Conservation (phyloP, 2,888 invertebrate species). For the Anagyrus pseudococci region DNA sequence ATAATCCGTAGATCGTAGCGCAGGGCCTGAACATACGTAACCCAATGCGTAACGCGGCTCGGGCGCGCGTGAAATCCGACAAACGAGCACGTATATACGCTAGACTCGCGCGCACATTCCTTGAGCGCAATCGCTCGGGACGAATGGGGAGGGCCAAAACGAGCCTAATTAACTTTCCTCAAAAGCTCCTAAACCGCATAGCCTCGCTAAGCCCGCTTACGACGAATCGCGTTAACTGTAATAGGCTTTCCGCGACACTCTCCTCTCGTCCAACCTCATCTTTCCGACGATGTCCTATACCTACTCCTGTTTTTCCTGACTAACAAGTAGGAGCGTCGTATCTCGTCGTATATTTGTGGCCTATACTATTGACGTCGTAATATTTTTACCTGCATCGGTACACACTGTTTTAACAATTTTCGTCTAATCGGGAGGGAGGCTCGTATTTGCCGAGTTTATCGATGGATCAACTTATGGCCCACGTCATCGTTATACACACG, state of each 20-base stretch:
- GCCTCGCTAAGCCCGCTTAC: constrained; percentile 34
- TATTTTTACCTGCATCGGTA: too few relatives aligned
- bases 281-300: too few relatives aligned
- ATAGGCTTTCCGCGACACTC: constrained; percentile 23
- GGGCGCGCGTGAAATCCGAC: constrained; percentile 21
- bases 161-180: constrained; percentile 42
- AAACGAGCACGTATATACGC: constrained; percentile 19
- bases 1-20: constrained; percentile 23
- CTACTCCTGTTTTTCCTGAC: too few relatives aligned
- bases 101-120: constrained; percentile 32
- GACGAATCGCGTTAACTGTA: constrained; percentile 33
- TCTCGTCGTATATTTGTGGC: too few relatives aligned
- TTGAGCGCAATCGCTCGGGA: constrained; percentile 40
- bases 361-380: background rate
- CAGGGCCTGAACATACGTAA: background rate
- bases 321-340: too few relatives aligned
- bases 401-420: too few relatives aligned
- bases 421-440: too few relatives aligned
- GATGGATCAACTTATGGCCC: too few relatives aligned
- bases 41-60: background rate
- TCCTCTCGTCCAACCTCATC: background rate
- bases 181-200: background rate
- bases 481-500: too few relatives aligned
- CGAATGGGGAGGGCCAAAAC: constrained; percentile 41
- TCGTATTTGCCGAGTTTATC: constrained; percentile 23